Base-by-base conservation (phyloP, 2,797 vertebrate species). In the Acanthiza pusilla region DNA sequence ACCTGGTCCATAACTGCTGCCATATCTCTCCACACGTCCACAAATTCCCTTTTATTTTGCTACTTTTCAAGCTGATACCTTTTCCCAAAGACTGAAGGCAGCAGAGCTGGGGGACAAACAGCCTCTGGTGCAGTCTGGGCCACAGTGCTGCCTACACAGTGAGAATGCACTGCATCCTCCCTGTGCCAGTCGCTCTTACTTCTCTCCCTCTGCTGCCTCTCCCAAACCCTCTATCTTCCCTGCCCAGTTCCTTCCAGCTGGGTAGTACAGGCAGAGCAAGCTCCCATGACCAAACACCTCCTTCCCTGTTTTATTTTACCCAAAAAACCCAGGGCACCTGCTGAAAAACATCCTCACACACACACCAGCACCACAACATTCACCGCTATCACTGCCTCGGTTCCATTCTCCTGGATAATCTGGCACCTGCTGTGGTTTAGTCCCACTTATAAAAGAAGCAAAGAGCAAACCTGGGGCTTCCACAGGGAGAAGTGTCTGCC, bases 291-390 rank as follows among this genome's bases (percentile, higher is more conserved):
- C 21, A 4, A 82, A 51, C n/a, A 60, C 36, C 55, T 73, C 62
- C 42, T 71, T 30, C 55, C 60, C 23, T 26, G 36, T 30, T 94
- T n/a, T 23, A 63, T 89, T 95, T 91, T 57, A 55, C 55, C 3
- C 7, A 36, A 34, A 76, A 73, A 89, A 70, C 26, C 45, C 67
- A 42, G 47, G 61, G 88, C 74, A 90, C 48, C 80, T 77, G 77
- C 91, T 93, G 92, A 71, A 89, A 91, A 93, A 92, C 42, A 55
- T 91, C 63, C 67, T 89, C 86, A 67, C 4, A 1, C 12, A 36
- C 36, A 21, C 9, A 5, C 10, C 0, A 0, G 63, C 78, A 81
- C 53, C 15, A 43, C n/a, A 30, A 50, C 63, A 36, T 32, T 45
- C 77, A 68, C 36, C 30, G 10, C 70, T 91, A 67, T 20, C 4